These are phyloP conservation scores for Festucalex cinctus DNA, from an alignment of 2,113 vertebrate species.

Conservation along the genomic window DNA sequence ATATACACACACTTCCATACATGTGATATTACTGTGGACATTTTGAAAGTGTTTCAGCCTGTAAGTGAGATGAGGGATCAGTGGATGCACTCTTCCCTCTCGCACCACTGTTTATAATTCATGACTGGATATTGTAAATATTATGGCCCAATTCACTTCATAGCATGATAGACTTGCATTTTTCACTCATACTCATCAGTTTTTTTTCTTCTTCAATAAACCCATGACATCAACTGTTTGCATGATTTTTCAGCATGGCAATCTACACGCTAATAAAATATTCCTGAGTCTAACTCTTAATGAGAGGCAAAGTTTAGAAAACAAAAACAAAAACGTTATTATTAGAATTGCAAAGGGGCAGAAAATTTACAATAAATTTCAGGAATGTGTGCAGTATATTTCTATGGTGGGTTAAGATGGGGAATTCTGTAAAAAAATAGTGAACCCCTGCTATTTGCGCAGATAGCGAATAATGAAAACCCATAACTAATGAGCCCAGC, in stretches of 20 bases:
- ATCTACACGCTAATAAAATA: constrained; percentile 37
- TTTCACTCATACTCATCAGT: constrained; percentile 39
- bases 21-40: constrained; percentile 13
- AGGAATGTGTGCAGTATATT: too few relatives aligned
- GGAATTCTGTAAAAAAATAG: too few relatives aligned
- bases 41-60: constrained; percentile 26
- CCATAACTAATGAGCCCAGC: too few relatives aligned
- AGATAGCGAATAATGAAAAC: too few relatives aligned
- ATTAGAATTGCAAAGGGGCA: too few relatives aligned
- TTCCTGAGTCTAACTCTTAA: constrained; percentile 4
- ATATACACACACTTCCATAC: constrained; percentile 24
- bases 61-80: constrained; percentile 21
- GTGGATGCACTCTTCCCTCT: constrained; percentile 24
- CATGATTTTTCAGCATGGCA: constrained; percentile 36
- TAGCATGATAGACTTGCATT: constrained; percentile 38
- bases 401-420: too few relatives aligned
- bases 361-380: too few relatives aligned
- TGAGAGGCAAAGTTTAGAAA: too few relatives aligned
- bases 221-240: constrained; percentile 42
- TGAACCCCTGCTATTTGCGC: too few relatives aligned
- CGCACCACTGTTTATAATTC: constrained; percentile 46
- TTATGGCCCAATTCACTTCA: constrained; percentile 49
- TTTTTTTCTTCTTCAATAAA: constrained; percentile 38
- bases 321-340: too few relatives aligned
- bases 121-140: constrained; percentile 55